phyloP scores from a whole-genome alignment of 2,888 invertebrate genomes.

The Drosophila pseudotalamancana region DNA sequence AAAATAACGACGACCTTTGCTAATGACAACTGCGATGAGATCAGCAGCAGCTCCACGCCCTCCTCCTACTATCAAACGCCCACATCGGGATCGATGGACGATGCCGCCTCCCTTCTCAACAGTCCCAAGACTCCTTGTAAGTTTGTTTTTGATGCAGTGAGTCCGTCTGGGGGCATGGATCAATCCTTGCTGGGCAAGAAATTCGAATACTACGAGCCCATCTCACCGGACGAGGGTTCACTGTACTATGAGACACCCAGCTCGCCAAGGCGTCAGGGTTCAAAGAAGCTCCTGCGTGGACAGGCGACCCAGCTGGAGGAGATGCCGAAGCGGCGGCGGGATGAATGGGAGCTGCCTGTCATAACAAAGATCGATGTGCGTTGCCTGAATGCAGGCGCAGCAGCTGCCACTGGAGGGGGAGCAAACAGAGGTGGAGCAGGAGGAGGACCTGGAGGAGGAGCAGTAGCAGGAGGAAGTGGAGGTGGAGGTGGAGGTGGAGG shows the following conservation, averaged over 20 bases:
- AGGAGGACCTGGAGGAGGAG: constrained; percentile 35
- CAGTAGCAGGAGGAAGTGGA: constrained; percentile 10
- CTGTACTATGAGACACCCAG: constrained; percentile 69
- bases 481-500: too few species aligned
- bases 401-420: constrained; percentile 21
- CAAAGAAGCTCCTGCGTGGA: constrained; percentile 64
- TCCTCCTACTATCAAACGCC: constrained; percentile 83
- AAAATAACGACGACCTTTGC: constrained; percentile 84
- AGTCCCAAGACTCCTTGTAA: constrained; percentile 87
- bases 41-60: constrained; percentile 67
- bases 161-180: constrained; percentile 73
- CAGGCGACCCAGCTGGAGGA: constrained; percentile 51
- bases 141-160: constrained; percentile 86
- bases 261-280: constrained; percentile 71
- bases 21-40: constrained; percentile 81
- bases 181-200: constrained; percentile 66
- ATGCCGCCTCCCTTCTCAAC: constrained; percentile 69
- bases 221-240: constrained; percentile 80
- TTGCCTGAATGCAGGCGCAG: constrained; percentile 59
- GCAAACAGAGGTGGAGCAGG: constrained; percentile 39
- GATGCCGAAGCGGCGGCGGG: constrained; percentile 63
- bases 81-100: constrained; percentile 78
- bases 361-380: constrained; percentile 71
- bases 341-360: constrained; percentile 78
- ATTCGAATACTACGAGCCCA: constrained; percentile 83